phyloP scores from a whole-genome alignment of 2,888 invertebrate genomes.

The Meiosimyza platycephala region DNA sequence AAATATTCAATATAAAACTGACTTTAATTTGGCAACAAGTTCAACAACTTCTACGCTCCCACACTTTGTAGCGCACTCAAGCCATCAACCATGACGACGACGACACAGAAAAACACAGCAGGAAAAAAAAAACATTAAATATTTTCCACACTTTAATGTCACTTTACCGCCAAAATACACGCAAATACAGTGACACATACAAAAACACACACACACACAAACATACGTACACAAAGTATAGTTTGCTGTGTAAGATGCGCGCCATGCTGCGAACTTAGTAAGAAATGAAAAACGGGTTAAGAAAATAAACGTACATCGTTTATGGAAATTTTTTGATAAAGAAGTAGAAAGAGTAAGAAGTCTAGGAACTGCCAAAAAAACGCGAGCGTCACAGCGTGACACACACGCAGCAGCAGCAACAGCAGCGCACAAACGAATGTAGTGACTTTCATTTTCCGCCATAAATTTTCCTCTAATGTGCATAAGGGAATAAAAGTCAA shows the following conservation, averaged over 20 bases:
- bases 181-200: neutral
- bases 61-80: neutral
- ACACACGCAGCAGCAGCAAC: conserved; percentile 49
- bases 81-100: neutral
- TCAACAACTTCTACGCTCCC: neutral
- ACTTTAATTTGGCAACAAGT: conserved; percentile 15
- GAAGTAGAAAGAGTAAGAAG: conserved; percentile 7
- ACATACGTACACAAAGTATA: neutral
- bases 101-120: conserved; percentile 17
- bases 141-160: conserved; percentile 38
- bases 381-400: conserved; percentile 18
- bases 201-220: neutral
- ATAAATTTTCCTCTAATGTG: conserved; percentile 47
- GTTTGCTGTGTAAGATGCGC: neutral
- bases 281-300: conserved; percentile 41
- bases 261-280: neutral
- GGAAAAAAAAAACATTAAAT: conserved; percentile 26
- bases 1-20: neutral
- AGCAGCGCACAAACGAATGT: conserved; percentile 40
- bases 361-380: neutral
- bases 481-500: conserved; percentile 45
- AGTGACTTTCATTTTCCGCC: conserved; percentile 47
- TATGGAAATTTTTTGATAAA: conserved; percentile 51
- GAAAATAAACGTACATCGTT: conserved; percentile 47
- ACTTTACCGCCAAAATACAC: conserved; percentile 22